Evolutionary conservation across 53 echinoderm and acorn worm genomes (phyloP), one percentile per base, ranked within the genome.

Genomic region (Actinopyga echinites): DNA sequence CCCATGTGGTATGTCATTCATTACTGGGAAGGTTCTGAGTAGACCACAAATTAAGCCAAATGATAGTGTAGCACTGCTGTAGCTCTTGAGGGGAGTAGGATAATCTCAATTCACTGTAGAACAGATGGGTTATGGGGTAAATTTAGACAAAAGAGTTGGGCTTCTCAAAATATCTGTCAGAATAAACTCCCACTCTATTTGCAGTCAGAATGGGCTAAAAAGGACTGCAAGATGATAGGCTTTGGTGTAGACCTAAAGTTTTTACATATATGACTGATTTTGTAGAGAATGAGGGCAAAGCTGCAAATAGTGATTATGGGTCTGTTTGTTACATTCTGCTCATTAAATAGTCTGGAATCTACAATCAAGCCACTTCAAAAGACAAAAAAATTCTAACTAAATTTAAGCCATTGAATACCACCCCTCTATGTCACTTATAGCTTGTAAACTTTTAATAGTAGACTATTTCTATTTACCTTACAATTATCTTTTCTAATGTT

Each of bases 101-200:
- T 84, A 65, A 37, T 74, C 57, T 25, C 60, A 59, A 43, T 31
- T 60, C 3, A 85, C 85, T 4, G 57, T 74, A 2, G 60, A 73
- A 24, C 74, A 85, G 44, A 85, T 74, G 69, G 85, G 60, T 11
- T 42, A 85, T 29, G 56, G 29, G 23, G 36, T 75, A 7, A 60
- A 85, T 60, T 68, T 83, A 34, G 65, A 83, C 31, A 49, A 54
- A 28, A 74, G 34, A 35, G 85, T 38, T 29, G 74, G 35, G 56
- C 59, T 85, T 22, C 13, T 85, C 30, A 85, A 85, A 36, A 58
- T 85, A 57, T n/a, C n/a, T n/a, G n/a, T n/a, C 75, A 85, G 29
- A 58, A 38, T 20, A 20, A 74, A 12, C 15, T 85, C 21, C 85
- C 85, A 13, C 40, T 74, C 3, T 60, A 85, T 42, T 22, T 85